Evolutionary conservation across 2,797 vertebrate genomes (phyloP), one percentile per base, ranked within the genome.

Genomic region (Buceros bicornis): DNA sequence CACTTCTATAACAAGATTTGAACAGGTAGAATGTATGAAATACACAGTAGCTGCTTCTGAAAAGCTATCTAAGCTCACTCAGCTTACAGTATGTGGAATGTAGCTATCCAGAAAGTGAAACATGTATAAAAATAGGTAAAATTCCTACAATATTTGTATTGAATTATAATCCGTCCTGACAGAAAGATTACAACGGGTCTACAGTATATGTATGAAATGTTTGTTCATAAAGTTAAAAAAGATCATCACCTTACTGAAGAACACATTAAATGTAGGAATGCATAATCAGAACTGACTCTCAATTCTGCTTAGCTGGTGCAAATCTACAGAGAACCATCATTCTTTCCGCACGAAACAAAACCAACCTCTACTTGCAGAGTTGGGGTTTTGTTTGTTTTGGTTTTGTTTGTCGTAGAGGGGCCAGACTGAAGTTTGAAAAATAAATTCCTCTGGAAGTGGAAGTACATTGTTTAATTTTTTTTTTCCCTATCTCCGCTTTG

Each of bases 51-150:
- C 72, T 97, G 93, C 85, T 90, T 96, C 83, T 80, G 92, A 96
- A 97, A 96, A 95, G 83, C 60, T 94, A 72, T 86, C 89, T 89
- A 82, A 89, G 72, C 47, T 95, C 77, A 77, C 78, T 91, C 84
- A 92, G 87, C 56, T 95, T 97, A 94, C 70, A 97, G 88, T 80
- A 79, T 93, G 87, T 97, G 93, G 95, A 97, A 97, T 96, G 96
- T 60, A 92, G 86, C 94, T 95, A 96, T 89, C 78, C 95, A 97
- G 92, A 96, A 97, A 96, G 91, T 96, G 97, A 97, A 90, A 92
- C 85, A 95, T 96, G 96, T 98, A 98, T 97, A 98, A 98, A 98
- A 98, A 98, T 98, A 98, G 95, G 95, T 97, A 97, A 97, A 97
- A 98, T 97, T 92, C 97, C 97, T 97, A 97, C 96, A 97, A 96